A percentile compares a stretch with the other conserved stretches of the same genome.
Conservation (phyloP, 2,888 invertebrate species). For the Orthosia cruda region DNA sequence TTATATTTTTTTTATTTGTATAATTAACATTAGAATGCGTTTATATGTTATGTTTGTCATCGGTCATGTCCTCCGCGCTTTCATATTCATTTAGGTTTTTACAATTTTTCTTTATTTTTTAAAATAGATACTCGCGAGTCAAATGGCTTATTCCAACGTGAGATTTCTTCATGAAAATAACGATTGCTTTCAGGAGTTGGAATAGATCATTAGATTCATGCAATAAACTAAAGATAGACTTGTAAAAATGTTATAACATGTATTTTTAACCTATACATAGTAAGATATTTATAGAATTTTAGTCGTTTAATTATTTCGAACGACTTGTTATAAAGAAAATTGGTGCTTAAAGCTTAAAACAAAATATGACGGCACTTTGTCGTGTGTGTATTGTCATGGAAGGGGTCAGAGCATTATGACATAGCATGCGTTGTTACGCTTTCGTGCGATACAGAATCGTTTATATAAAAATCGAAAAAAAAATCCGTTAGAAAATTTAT, state of each 20-base stretch:
- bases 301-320: conserved; percentile 92
- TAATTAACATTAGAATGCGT: conserved; percentile 79
- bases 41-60: conserved; percentile 77
- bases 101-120: conserved; percentile 78
- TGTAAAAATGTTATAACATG: conserved; percentile 92
- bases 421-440: conserved; percentile 92
- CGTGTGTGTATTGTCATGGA: conserved; percentile 89
- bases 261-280: conserved; percentile 92
- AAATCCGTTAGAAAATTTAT: conserved; percentile 42
- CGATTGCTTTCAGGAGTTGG: conserved; percentile 64
- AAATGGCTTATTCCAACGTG: conserved; percentile 76
- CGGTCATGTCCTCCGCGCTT: conserved; percentile 74
- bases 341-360: conserved; percentile 92
- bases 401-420: conserved; percentile 89
- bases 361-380: conserved; percentile 87
- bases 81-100: conserved; percentile 80
- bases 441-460: conserved; percentile 79
- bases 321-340: conserved; percentile 92
- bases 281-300: conserved; percentile 92
- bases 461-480: conserved; percentile 57
- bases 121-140: conserved; percentile 75
- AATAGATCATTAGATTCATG: conserved; percentile 79
- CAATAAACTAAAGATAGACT: conserved; percentile 89
- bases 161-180: conserved; percentile 58
- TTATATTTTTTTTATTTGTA: conserved; percentile 77